Evolutionary conservation across 2,113 vertebrate genomes (phyloP), one percentile per base, ranked within the genome.

Genomic region (Potamarius usumacintae): DNA sequence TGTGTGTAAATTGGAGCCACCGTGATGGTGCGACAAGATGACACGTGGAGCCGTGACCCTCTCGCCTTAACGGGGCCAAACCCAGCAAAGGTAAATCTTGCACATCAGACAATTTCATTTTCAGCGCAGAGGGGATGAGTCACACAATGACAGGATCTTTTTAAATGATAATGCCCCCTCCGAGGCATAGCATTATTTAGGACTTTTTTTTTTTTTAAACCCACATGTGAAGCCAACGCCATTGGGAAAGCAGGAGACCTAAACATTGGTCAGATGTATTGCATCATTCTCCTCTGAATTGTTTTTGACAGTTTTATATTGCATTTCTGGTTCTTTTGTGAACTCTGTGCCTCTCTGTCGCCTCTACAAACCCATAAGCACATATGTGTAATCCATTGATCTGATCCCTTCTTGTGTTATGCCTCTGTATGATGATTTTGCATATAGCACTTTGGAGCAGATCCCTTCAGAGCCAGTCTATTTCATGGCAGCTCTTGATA

Each of bases 101-200:
- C 94, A 95, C 96, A 96, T 96, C 94, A 95, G 94, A 96, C 95
- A 94, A 95, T 96, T 96, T 96, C 93, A 96, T 96, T 96, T 96
- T 95, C 95, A 92, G 95, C 95, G 91, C 96, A 96, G 94, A 94
- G 94, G 94, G 91, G 94, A 95, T 87, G 90, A 94, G 93, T 90
- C 90, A 63, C 93, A 94, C 92, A 93, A 95, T 95, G 93, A 94
- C 93, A 92, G 95, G 93, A 94, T 95, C 94, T 94, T 96, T 96
- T 96, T 94, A 96, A 93, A 96, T 96, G 95, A 95, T 96, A 95
- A 96, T 96, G 91, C 93, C 92, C 92, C 92, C 87, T 89, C 77
- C 57, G 92, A 95, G 93, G 90, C 92, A 78, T 92, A 94, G 92
- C 17, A 83, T 92, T 94, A 95, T 94, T 94, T 92, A 91, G 84